Conservation (phyloP, 2,888 invertebrate genomes). For the Crocallis elinguaria region DNA sequence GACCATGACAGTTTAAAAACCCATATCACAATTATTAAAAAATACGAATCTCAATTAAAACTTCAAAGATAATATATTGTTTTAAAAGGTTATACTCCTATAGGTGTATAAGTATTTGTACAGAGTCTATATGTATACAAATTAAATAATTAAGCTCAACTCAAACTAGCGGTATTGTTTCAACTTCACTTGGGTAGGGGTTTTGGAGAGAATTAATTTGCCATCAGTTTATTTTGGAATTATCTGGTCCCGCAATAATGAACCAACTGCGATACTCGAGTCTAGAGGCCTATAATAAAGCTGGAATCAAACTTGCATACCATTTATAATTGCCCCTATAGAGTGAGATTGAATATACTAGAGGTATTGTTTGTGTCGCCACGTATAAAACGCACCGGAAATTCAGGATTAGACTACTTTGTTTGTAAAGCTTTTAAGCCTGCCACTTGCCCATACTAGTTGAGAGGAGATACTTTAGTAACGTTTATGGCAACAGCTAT, state of each 20-base stretch:
- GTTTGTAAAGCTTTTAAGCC: too few relatives aligned
- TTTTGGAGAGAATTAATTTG: constrained; percentile 33
- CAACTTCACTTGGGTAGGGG: constrained; percentile 28
- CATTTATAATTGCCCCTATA: constrained; percentile 8
- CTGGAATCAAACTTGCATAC: constrained; percentile 16
- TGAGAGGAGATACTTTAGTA: too few relatives aligned
- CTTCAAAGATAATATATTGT: background rate
- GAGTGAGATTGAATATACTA: background rate
- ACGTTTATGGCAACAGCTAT: too few relatives aligned
- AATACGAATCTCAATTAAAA: too few relatives aligned
- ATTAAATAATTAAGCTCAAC: constrained; percentile 25
- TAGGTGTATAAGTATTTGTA: too few relatives aligned
- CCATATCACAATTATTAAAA: too few relatives aligned
- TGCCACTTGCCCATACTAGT: too few relatives aligned
- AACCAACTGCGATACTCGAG: constrained; percentile 17
- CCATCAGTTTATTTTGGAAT: constrained; percentile 34
- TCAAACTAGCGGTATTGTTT: constrained; percentile 35
- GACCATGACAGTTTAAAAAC: too few relatives aligned
- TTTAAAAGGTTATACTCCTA: too few relatives aligned
- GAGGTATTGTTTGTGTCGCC: background rate
- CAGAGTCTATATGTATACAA: constrained; percentile 8
- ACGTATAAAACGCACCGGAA: too few relatives aligned
- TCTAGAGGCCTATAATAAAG: constrained; percentile 12
- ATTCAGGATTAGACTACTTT: too few relatives aligned
- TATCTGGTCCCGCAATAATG: constrained; percentile 28